Base-by-base conservation (phyloP, 2,888 invertebrate species). In the Pollenia amentaria region DNA sequence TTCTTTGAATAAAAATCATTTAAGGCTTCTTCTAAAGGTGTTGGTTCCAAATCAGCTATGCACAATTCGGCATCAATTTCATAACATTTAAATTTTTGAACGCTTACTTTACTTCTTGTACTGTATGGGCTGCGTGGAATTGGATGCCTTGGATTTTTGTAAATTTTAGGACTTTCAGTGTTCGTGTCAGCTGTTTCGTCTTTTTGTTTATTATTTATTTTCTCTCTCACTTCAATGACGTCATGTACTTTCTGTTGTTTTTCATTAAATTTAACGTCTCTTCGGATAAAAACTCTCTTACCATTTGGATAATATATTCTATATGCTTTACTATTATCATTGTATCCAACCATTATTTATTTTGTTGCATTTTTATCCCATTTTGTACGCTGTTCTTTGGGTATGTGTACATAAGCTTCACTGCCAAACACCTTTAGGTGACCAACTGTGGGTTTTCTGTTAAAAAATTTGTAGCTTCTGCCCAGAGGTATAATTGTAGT, bases 1-100 rank as follows among this genome's bases (percentile, higher is more conserved):
- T 73, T 46, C 11, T 55, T 46, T 6, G 60, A 75, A 62, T 38
- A 48, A 40, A 40, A 12, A 46, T 48, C 46, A 65, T 21, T 46
- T 18, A 46, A 46, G 9, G 67, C 78, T 29, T 69, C 78, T 78
- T 60, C 69, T 18, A 78, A 60, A 57, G 53, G 21, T 16, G 57
- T 40, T 8, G 51, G 78, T 38, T 77, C 57, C 16, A 67, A 51
- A 40, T 65, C 62, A 53, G 53, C 53, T 64, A 42, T 18, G 42
- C 62, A 64, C 11, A 60, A 44, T 2, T 73, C 60, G 3, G 57
- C 73, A 57, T 73, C 57, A 42, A 46, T 57, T 73, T 51, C 51
- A 69, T 38, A 14, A 4, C 6, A 18, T 51, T 69, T 21, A 46
- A 48, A 29, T 16, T 6, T 9, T 9, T 51, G 21, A 38, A 3